Base-by-base conservation (phyloP, 2,113 vertebrate genomes). In the Murina feae region DNA sequence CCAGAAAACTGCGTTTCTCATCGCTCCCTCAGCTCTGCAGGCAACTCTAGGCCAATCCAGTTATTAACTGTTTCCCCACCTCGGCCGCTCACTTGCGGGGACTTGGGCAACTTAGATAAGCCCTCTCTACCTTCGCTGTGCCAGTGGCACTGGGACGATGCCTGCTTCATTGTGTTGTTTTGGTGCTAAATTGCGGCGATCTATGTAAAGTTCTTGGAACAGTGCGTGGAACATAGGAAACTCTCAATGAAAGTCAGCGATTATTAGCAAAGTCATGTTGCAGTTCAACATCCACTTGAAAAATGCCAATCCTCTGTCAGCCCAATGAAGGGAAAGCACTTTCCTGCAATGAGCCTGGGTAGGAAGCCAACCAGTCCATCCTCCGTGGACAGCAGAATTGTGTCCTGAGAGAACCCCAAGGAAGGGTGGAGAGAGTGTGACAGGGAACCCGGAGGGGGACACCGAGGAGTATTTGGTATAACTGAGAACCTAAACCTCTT, bases 1-100 rank as follows among this genome's bases (percentile, higher is more conserved):
- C 88, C 93, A 92, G 72, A n/a, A 79, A 90, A 91, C 20, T 95
- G 51, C 58, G 25, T 97, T 93, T 86, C 78, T 95, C 95, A 97
- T 97, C 75, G 80, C 58, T n/a, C 68, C 91, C 42, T 37, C 69
- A 96, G 44, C 72, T 92, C 95, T 96, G 47, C 72, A 95, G 81
- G 76, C 94, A 96, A 97, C 93, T 93, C 95, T 93, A 90, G 30
- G 95, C 69, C 87, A 95, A 97, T 96, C 60, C 83, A 93, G 80
- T n/a, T 91, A 72, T 49, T 44, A 53, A 87, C 30, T 79, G 42
- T 89, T 75, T 78, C 30, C 25, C 23, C 53, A 74, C 13, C 76
- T 94, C 25, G 79, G 44, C 10, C 9, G 28, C 51, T 83, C 28
- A 49, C 35, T 42, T 71, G 44, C 10, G 66, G 18, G 20, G 37